phyloP scores from a whole-genome alignment of 2,797 vertebrate genomes.

The Epinephelus malabaricus region DNA sequence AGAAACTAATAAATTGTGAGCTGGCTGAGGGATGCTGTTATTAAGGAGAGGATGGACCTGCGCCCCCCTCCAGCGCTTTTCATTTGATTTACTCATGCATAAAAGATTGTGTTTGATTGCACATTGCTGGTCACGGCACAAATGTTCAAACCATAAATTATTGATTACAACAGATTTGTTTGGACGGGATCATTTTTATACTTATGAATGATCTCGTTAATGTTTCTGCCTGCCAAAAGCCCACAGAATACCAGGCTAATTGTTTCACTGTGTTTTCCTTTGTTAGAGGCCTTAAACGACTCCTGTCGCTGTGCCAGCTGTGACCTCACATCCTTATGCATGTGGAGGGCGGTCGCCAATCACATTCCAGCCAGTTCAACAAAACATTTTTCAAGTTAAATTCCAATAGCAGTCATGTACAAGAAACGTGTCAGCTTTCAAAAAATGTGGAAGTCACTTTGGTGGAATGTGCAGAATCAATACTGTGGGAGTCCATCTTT shows the following conservation, averaged over 20 bases:
- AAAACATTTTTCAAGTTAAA: slow-evolving; percentile 5
- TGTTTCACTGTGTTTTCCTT: slow-evolving; percentile 77
- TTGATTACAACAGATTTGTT: slow-evolving; percentile 66
- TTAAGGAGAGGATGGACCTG: slow-evolving; percentile 42
- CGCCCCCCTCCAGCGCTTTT: slow-evolving; percentile 20
- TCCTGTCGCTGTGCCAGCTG: slow-evolving; percentile 60
- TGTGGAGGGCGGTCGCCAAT: slow-evolving; percentile 52
- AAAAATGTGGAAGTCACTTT: slow-evolving; percentile 43
- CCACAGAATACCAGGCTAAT: slow-evolving; percentile 69
- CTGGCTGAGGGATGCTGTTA: slow-evolving; percentile 30
- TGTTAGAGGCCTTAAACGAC: slow-evolving; percentile 65
- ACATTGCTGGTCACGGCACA: slow-evolving; percentile 30
- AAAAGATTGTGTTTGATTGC: slow-evolving; percentile 52
- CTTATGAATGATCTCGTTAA: slow-evolving; percentile 60
- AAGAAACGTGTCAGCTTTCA: slow-evolving; percentile 28
- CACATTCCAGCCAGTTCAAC: slow-evolving; percentile 40
- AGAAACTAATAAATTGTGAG: slow-evolving; percentile 41
- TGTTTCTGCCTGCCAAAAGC: slow-evolving; percentile 49
- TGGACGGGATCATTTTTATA: slow-evolving; percentile 46
- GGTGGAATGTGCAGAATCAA: slow-evolving; percentile 43
- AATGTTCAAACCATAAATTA: slow-evolving; percentile 59
- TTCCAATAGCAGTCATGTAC: slow-evolving; percentile 7
- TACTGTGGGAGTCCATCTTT: slow-evolving; percentile 22
- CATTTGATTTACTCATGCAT: slow-evolving; percentile 54
- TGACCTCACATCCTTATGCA: slow-evolving; percentile 69